Conservation (phyloP, 2,113 vertebrate species). For the Scytalopus superciliaris region DNA sequence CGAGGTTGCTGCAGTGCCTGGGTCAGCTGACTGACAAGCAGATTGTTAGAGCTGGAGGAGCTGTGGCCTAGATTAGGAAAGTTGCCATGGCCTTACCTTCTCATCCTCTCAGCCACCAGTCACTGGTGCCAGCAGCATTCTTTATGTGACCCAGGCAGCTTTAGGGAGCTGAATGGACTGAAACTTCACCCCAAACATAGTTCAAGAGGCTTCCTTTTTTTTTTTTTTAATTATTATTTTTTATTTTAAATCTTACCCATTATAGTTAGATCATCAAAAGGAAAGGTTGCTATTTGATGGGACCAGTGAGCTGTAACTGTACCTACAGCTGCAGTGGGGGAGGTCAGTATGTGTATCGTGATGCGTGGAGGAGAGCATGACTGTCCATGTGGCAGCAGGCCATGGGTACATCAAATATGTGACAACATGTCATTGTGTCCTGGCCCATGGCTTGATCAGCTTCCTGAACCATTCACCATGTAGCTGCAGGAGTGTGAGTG, state of each 20-base stretch:
- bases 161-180: neutral
- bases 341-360: neutral
- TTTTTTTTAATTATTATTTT: too few species aligned
- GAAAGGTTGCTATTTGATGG: neutral
- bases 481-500: neutral
- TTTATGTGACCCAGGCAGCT: neutral
- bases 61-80: neutral
- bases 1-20: neutral
- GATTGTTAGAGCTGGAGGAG: rapidly evolving
- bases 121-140: neutral
- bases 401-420: neutral
- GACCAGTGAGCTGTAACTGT: neutral
- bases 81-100: neutral
- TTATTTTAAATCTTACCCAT: too few species aligned
- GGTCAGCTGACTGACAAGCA: neutral
- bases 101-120: neutral
- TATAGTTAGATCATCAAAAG: neutral
- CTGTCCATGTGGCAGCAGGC: neutral
- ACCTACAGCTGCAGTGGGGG: neutral
- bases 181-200: neutral
- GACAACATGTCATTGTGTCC: neutral
- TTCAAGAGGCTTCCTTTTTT: neutral
- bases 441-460: neutral
- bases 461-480: neutral
- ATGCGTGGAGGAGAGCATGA: neutral